Evolutionary conservation across 2,113 vertebrate genomes (phyloP), one percentile per base, ranked within the genome.

Genomic region (Eubucco bourcierii): DNA sequence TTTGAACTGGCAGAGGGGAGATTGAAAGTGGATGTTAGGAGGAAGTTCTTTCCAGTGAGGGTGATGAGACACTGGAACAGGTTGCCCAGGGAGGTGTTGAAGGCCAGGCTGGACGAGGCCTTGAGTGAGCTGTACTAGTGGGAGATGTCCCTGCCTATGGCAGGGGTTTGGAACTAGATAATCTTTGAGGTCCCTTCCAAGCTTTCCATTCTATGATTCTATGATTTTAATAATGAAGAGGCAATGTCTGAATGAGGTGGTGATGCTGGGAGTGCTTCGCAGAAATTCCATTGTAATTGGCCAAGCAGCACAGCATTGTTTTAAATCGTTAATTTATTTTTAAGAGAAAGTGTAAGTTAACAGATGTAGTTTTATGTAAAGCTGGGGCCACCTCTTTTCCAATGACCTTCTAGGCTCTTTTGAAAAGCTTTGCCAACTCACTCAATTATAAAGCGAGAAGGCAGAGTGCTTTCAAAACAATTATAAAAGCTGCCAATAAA

Each of bases 401-500:
- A 89, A 0, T 85, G 81, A 93, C 88, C 93, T 92, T 71, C 61
- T 15, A 73, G 88, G 60, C 66, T 77, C 47, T 50, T 60, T 17
- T 60, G 75, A 60, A 89, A 77, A 92, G 84, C 87, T 91, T 77
- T 93, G 87, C 93, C 94, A 96, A 61, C 91, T 94, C 83, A 89
- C 16, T 92, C 84, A 74, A 23, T 88, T 84, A 81, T 86, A 75
- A 64, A 90, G 61, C 0, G 14, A 89, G 65, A 61, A 90, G 58
- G 79, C 84, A 93, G 65, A 89, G 33, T 67, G 81, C 81, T 93
- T 95, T 96, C 94, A 95, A 94, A 96, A 92, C 93, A 96, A 93
- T 94, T 96, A 94, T 66, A 94, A 89, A 95, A 93, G 81, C 91
- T 96, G 94, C 90, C 96, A 96, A 96, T 95, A 93, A 74, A 94